Base-by-base conservation (phyloP, 1,140 invertebrate species). In the Cyclina sinensis region DNA sequence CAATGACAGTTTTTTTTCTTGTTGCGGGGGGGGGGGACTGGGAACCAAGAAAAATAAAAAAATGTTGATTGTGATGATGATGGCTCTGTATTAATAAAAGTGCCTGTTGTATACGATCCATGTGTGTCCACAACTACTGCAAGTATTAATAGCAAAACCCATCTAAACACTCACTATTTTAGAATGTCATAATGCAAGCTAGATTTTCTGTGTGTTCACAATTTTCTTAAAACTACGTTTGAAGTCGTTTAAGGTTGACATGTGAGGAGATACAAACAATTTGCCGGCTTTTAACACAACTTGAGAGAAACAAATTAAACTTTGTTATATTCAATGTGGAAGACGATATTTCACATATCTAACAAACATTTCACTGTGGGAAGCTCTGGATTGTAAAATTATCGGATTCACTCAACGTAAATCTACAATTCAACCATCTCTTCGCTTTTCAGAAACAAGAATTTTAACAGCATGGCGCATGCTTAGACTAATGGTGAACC, bases 261-360 rank as follows among this genome's bases (percentile, higher is more conserved):
- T 21, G 37, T 70, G 2, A 37, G 9, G 37, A 9, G 32, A 27
- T 70, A 70, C 14, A 16, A 70, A n/a, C 65, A 70, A 70, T 70
- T 70, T 70, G 32, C 65, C 27, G 37, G 32, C 65, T 70, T 70
- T 70, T 70, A 32, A 70, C 65, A 70, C 32, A 14, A 70, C 18
- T 70, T 70, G 30, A 37, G 3, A 37, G 3, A 70, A 35, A 70
- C 65, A 70, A 37, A 70, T 70, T 37, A 37, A 70, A 27, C 32
- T 39, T 18, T 70, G 27, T 70, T 37, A 39, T 16, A 70, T n/a
- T 27, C 14, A 3, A 37, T 39, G 65, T 32, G 35, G 37, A 70
- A 35, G 1, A 70, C 9, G 65, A 70, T 35, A 70, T 70, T 70
- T 70, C 24, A 70, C 65, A 11, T n/a, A 70, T 1, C 18, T 62